Conservation (phyloP, 2,797 vertebrate species). For the Spinus pinus region DNA sequence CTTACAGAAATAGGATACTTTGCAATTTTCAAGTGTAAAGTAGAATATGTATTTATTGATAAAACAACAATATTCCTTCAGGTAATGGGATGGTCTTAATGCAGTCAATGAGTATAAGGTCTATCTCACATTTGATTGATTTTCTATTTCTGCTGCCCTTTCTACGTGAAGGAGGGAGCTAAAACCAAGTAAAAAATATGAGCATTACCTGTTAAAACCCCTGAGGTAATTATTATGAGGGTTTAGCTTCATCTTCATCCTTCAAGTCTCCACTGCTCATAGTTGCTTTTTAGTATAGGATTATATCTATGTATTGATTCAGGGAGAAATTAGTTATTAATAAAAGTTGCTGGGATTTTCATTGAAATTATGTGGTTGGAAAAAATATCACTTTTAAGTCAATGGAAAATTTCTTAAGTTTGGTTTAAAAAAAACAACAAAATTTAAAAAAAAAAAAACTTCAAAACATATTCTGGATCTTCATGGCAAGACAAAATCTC, state of each 20-base stretch:
- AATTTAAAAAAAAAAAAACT: background rate
- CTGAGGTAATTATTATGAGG: background rate
- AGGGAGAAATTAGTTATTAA: background rate
- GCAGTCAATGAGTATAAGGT: background rate
- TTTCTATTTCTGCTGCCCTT: background rate
- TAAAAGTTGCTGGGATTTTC: background rate
- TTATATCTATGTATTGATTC: background rate
- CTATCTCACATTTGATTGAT: background rate
- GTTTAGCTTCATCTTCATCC: background rate
- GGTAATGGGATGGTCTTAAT: background rate
- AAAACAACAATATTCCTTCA: background rate
- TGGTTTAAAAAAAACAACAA: background rate
- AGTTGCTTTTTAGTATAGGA: background rate
- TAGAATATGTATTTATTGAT: background rate
- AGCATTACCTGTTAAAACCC: background rate
- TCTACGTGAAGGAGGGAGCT: fast-evolving
- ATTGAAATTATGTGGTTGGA: background rate
- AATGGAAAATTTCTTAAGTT: background rate
- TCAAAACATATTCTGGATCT: background rate
- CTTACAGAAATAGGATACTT: background rate
- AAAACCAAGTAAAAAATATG: background rate
- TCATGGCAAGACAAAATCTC: background rate
- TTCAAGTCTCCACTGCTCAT: background rate
- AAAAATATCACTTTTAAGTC: background rate
- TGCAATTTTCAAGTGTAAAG: background rate